phyloP scores from a whole-genome alignment of 2,113 vertebrate species.

The Lagenorhynchus albirostris region DNA sequence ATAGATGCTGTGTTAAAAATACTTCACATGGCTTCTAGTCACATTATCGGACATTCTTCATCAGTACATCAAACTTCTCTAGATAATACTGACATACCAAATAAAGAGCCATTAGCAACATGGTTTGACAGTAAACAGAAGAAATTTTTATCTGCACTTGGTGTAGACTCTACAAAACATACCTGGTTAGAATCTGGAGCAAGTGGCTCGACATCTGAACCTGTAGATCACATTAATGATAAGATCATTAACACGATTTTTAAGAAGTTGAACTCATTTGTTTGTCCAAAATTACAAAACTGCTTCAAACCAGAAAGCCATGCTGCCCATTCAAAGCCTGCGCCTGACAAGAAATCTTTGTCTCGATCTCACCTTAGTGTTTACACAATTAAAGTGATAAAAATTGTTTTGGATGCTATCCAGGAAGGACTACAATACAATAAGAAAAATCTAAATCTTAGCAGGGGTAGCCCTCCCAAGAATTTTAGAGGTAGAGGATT shows the following conservation, averaged over 20 bases:
- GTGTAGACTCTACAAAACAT: background rate
- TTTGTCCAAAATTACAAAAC: constrained; percentile 34
- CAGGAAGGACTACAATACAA: background rate
- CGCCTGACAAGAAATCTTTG: background rate
- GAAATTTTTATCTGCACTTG: background rate
- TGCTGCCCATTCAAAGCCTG: background rate
- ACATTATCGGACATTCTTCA: background rate
- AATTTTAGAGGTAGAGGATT: background rate
- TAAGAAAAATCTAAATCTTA: background rate
- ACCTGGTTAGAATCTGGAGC: background rate
- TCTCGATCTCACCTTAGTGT: background rate
- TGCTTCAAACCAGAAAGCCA: background rate
- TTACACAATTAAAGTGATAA: constrained; percentile 39
- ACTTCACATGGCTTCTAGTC: background rate
- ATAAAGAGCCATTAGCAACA: background rate
- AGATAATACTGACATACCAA: background rate
- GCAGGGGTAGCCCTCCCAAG: background rate
- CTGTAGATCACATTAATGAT: background rate
- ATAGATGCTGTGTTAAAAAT: constrained; percentile 29
- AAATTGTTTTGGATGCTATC: constrained; percentile 5
- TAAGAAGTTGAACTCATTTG: constrained; percentile 26
- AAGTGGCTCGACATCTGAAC: background rate
- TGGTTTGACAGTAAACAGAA: constrained; percentile 23
- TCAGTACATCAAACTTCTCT: background rate
- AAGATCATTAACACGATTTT: constrained; percentile 26